Evolutionary conservation across 2,888 invertebrate species (phyloP), one percentile per base, ranked within the genome.

Genomic region (Mayetiola destructor): DNA sequence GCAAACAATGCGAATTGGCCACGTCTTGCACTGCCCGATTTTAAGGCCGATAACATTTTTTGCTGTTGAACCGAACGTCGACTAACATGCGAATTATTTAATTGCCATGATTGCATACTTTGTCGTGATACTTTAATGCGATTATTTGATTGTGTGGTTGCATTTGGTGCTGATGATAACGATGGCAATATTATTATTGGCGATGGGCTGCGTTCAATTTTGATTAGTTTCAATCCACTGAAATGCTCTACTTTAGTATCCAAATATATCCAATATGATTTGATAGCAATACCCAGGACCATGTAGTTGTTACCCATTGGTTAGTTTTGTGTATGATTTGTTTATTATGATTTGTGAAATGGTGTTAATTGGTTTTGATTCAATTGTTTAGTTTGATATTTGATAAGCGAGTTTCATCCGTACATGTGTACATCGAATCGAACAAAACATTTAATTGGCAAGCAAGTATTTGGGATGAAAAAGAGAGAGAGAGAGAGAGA

Each of bases 1-100:
- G 48, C 27, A 40, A 48, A 48, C 27, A 48, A 48, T 27, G 48
- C 48, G 27, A 48, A 48, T 48, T 48, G 48, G 48, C 48, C 48
- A 27, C 48, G 48, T n/a, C 48, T 14, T 18, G 30, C 30, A n/a
- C 53, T 30, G 32, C 30, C 53, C 20, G 30, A 18, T 53, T 53
- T 53, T 2, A 48, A 27, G 23, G 48, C 48, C 5, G 48, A 27
- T 14, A 48, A n/a, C 48, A 48, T 48, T 48, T 48, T 48, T 27
- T 48, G 48, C 48, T 48, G 48, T 48, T 48, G 48, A 23, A 48
- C 48, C 14, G 48, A 48, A 6, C 48, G 48, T 48, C 48, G 23
- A 48, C 27, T 48, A 30, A 32, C 30, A 53, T 53, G 30, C 30
- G 53, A 32, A 53, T 32, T 30, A 18, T 53, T 53, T 29, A 53